Base-by-base conservation (phyloP, 2,797 vertebrate genomes). In the Phoebastria nigripes region DNA sequence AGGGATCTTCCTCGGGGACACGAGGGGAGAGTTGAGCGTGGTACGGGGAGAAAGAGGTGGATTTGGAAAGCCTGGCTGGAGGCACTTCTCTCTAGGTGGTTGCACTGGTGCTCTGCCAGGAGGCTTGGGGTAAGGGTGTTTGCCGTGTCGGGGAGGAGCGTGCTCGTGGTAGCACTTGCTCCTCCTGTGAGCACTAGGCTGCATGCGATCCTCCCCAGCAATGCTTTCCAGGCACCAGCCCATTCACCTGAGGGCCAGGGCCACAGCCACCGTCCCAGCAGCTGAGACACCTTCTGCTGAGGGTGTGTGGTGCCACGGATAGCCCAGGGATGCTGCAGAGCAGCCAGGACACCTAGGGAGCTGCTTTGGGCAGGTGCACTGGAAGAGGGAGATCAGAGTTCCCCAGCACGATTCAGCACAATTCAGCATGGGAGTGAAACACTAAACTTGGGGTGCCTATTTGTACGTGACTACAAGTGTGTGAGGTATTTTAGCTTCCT, bases 1-100 rank as follows among this genome's bases (percentile, higher is more conserved):
- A 77, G 20, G 31, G 41, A 15, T 37, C 62, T 85, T 86, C 9
- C 31, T 12, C 35, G 28, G 42, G 24, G 33, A 69, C 12, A 15
- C 0, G 3, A 83, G 15, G 55, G 22, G 29, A 72, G 3, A 13
- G 9, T 15, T 84, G 59, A 35, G 15, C 0, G 0, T 25, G n/a
- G 7, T n/a, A 14, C 0, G 5, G 33, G 63, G 52, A 46, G 16
- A 52, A 87, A 51, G 15, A 61, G 21, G 41, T 49, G 44, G 41
- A 39, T 65, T 81, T 61, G 33, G 37, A 76, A 66, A 82, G 16
- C n/a, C 54, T 61, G 19, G 12, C 28, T 82, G 55, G 12, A 77
- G 44, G 26, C 8, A 20, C 11, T 81, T 41, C 19, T 42, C 22
- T 81, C 24, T 35, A n/a, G 22, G 15, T 7, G 8, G 31, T 37